Percentiles rank a stretch among this genome's conserved stretches.
phyloP scores from a whole-genome alignment of 1,140 invertebrate species.

The Lamellibrachia luymesi region DNA sequence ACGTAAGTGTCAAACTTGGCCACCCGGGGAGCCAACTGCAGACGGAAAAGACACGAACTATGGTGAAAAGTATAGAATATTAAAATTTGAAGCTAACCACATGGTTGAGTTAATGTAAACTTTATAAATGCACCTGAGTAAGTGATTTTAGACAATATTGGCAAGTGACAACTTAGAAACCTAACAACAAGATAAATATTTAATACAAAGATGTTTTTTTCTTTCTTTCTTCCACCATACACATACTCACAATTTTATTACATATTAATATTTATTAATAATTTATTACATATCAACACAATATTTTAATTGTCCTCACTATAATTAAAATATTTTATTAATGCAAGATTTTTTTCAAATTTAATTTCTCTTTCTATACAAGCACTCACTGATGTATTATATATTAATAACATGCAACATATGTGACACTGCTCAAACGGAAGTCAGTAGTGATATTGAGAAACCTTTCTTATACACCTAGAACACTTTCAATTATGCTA shows the following conservation, averaged over 20 bases:
- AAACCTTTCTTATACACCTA: background rate
- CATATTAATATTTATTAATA: background rate
- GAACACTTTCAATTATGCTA: background rate
- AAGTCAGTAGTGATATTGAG: too few species aligned
- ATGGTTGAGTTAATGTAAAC: background rate
- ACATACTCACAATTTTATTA: background rate
- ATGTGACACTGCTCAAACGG: background rate
- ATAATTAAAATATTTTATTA: background rate
- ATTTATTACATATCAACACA: background rate
- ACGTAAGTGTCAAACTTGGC: constrained; percentile 51
- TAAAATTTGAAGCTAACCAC: background rate
- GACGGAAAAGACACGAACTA: background rate
- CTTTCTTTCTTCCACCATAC: too few species aligned
- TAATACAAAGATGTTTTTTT: too few species aligned
- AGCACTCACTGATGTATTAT: background rate
- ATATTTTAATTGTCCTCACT: background rate
- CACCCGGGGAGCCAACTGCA: constrained; percentile 18
- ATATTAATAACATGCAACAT: background rate
- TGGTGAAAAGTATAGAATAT: background rate
- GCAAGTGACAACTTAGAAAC: background rate
- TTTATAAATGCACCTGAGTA: background rate
- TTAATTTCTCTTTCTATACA: background rate
- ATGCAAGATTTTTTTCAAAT: background rate
- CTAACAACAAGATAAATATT: background rate
- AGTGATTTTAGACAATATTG: background rate